Base-by-base conservation (phyloP, 2,888 invertebrate genomes). In the Liopterus haemorrhoidalis region DNA sequence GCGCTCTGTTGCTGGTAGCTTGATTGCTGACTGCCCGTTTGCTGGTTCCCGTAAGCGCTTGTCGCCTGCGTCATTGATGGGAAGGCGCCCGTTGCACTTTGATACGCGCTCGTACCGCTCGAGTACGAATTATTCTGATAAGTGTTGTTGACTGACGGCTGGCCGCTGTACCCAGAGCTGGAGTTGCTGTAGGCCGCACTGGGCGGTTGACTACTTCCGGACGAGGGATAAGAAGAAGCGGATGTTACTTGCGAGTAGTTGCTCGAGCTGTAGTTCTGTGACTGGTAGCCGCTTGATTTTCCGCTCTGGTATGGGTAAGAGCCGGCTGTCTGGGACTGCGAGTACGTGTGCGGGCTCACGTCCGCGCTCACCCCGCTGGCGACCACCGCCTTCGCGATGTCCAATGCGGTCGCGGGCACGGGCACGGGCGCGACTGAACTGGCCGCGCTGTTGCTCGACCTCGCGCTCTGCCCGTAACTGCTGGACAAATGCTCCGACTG, bases 171-270 rank as follows among this genome's bases (percentile, higher is more conserved):
- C 15, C 59, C 58, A 8, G 63, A 51, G 47, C 63, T 65, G 52
- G 60, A 65, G 53, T 61, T 67, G 22, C 59, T 62, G 52, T 67
- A 68, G 50, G 57, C 67, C 48, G 57, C 63, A 36, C 50, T 57
- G 4, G 61, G 54, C 47, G 63, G 64, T 40, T 62, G 62, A 12
- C 62, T 57, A 40, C 57, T 61, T 47, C 64, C 66, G 51, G 66
- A 65, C 9, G 50, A 38, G 4, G 43, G 47, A 27, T 50, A 50
- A 3, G 50, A 41, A 59, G 59, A 68, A 4, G 68, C 57, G 43
- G 73, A 74, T 1, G 70, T 67, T 39, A 72, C 57, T 66, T 76
- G 70, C 54, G 57, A 59, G 4, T 62, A 54, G 49, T 65, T 68
- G 51, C 67, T 68, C 16, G 67, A 60, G 52, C 62, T 68, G 54